Base-by-base conservation (phyloP, 2,888 invertebrate species). In the Andrena haemorrhoa region DNA sequence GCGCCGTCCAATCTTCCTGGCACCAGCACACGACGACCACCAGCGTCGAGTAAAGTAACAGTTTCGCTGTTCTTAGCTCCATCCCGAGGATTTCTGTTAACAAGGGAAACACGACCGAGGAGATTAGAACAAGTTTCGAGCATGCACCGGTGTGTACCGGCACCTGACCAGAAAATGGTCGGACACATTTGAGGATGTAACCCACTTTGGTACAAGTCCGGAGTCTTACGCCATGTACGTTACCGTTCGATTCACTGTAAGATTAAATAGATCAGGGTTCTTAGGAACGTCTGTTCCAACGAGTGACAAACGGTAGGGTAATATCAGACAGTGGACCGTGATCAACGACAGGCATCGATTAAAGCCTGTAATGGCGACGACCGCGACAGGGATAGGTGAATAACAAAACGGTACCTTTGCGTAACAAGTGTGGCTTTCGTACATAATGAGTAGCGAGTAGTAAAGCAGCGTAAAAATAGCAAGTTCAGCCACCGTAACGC, bases 1-100 rank as follows among this genome's bases (percentile, higher is more conserved):
- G 94, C 71, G 95, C 47, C 31, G 80, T 95, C 93, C 96, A 96
- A 89, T 94, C 94, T 2, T 92, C 89, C 49, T 92, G 88, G 64
- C 95, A 95, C 26, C 94, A 94, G 66, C 94, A 92, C 61, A 94
- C 91, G 10, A 94, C 91, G 20, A 83, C 87, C 79, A 92, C 81
- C 75, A 94, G 88, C 70, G 92, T 78, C 76, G 92, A 85, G 81
- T 88, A 89, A 60, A 92, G 84, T 33, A 91, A 78, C 75, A 85
- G 79, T 60, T 74, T 81, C 72, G 66, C 75, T 68, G 75, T 86
- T 76, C 89, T 86, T 79, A 87, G 85, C 74, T 91, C 90, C 92
- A 92, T 92, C 83, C 76, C 81, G 85, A 78, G 79, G 79, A 86
- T 82, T 86, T 86, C 89, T 89, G 86, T 82, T 76, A 84, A 88